Conservation (phyloP, 2,113 vertebrate genomes). For the Oostethus manadensis region DNA sequence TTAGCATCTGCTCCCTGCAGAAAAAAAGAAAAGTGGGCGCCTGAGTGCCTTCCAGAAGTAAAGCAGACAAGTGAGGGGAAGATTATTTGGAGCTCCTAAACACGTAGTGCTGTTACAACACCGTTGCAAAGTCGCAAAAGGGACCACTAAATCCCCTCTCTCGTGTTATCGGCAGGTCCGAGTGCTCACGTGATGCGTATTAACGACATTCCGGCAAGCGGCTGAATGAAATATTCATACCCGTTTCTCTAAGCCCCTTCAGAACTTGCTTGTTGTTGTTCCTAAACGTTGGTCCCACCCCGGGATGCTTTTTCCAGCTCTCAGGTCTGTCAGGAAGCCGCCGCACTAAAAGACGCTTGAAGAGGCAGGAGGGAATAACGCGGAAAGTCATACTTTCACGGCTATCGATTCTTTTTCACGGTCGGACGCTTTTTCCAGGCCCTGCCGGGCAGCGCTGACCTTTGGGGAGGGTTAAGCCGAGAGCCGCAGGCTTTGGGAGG, state of each 20-base stretch:
- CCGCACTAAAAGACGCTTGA: background rate
- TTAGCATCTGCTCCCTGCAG: no score
- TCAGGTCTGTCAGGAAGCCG: background rate
- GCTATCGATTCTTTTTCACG: conserved; percentile 12
- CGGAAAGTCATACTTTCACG: conserved; percentile 7
- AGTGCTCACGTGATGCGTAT: conserved; percentile 26
- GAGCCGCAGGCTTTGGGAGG: no score
- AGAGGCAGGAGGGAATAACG: background rate
- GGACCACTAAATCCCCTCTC: background rate
- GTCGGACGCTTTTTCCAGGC: background rate
- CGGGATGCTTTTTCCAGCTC: conserved; percentile 10
- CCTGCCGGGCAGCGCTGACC: conserved; percentile 63
- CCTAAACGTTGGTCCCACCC: background rate
- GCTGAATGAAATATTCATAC: conserved; percentile 34
- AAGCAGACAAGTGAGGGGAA: no score
- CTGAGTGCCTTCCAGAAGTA: no score
- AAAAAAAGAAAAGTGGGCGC: no score
- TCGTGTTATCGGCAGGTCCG: background rate
- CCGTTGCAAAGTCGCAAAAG: no score
- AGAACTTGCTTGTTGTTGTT: conserved; percentile 19
- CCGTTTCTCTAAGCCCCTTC: conserved; percentile 30
- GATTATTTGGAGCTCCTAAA: no score
- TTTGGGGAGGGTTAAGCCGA: no score
- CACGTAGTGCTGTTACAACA: no score
- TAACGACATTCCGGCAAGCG: conserved; percentile 27